Evolutionary conservation across 2,113 vertebrate genomes (phyloP).

Genomic region (Apodemus sylvaticus): DNA sequence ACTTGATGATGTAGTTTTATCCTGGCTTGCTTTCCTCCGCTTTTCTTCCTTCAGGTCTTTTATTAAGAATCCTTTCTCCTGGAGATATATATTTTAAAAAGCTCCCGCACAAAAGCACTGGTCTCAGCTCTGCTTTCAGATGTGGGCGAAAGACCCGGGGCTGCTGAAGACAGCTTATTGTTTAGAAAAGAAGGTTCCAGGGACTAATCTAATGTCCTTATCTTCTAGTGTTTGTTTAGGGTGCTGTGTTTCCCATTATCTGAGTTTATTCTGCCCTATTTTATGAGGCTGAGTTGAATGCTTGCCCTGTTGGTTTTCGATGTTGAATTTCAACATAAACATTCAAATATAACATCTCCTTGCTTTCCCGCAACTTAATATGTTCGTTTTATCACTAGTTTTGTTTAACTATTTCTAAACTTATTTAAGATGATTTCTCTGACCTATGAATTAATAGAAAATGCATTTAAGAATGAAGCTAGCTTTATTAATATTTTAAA

Average conservation of each 20-base stretch:
- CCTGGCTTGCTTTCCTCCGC: not conserved
- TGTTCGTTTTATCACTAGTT: conserved; percentile 16
- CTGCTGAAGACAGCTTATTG: not conserved
- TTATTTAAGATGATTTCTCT: conserved; percentile 19
- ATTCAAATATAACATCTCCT: not conserved
- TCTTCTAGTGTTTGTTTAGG: not conserved
- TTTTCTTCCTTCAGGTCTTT: not conserved
- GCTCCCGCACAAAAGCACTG: not conserved
- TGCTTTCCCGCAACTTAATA: not conserved
- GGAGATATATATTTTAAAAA: conserved; percentile 37
- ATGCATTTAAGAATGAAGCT: not conserved
- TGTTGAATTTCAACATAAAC: conserved; percentile 5
- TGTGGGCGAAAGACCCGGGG: not conserved
- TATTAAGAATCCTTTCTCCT: not conserved
- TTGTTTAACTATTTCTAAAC: conserved; percentile 26
- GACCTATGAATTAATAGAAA: conserved; percentile 8
- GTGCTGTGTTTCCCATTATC: not conserved
- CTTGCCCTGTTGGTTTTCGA: not conserved
- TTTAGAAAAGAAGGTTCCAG: not conserved
- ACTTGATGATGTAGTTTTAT: not conserved
- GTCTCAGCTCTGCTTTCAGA: not conserved
- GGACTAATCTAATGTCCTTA: not conserved
- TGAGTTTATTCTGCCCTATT: not conserved
- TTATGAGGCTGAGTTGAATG: not conserved
- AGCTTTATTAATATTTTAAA: conserved; percentile 24